Conservation (phyloP, 1,140 invertebrate genomes). For the Drosophila burlai region DNA sequence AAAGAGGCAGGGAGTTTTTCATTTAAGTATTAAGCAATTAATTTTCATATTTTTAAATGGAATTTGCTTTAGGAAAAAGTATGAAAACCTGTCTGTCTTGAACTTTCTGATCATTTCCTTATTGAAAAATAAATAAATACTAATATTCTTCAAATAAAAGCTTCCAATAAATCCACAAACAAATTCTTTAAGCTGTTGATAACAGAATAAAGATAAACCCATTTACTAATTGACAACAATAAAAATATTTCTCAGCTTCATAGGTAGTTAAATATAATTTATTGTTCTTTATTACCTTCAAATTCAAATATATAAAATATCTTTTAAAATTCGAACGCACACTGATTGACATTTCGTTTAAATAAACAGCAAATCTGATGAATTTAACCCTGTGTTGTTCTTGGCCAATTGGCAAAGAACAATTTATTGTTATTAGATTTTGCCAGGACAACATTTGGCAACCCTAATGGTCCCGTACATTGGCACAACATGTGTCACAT, state of each 20-base stretch:
- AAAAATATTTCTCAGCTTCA: too few species aligned
- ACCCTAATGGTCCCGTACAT: conserved; percentile 32
- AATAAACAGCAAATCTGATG: neutral
- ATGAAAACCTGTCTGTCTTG: neutral
- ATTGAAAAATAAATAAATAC: too few species aligned
- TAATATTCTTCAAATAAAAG: too few species aligned
- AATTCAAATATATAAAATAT: conserved; percentile 1
- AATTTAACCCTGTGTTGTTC: conserved; percentile 30
- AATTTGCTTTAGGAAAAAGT: too few species aligned
- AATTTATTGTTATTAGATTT: conserved; percentile 71
- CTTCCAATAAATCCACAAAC: too few species aligned
- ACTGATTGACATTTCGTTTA: conserved; percentile 13
- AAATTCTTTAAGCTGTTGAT: too few species aligned
- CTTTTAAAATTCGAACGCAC: neutral
- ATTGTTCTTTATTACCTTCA: neutral
- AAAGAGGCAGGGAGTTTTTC: neutral
- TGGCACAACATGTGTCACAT: conserved; percentile 45
- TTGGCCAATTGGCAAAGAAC: conserved; percentile 59
- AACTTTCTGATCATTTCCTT: too few species aligned
- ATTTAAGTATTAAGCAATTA: neutral
- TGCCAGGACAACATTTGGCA: conserved; percentile 26
- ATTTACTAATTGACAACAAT: too few species aligned
- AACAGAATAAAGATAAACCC: neutral
- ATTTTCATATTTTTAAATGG: neutral
- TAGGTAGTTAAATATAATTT: too few species aligned